Evolutionary conservation across 1,140 invertebrate species (phyloP).

Genomic region (Anagrus nilaparvatae): DNA sequence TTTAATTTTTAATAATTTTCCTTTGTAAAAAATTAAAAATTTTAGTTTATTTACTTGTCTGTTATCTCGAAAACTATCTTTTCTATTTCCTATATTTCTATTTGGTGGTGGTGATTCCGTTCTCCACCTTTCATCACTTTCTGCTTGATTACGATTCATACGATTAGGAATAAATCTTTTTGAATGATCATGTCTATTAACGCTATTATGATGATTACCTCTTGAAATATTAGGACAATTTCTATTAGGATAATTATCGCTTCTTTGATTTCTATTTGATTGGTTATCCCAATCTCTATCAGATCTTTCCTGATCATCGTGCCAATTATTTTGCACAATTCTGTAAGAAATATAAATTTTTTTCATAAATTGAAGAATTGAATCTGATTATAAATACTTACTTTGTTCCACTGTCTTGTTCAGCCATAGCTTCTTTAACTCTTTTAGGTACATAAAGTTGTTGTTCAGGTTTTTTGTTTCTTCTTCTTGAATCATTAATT

Average conservation of each 20-base stretch:
- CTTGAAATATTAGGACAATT: conserved; percentile 25
- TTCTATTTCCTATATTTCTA: conserved; percentile 29
- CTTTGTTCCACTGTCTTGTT: conserved; percentile 32
- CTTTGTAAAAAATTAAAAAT: no score
- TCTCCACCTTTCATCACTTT: conserved; percentile 38
- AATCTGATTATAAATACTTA: no score
- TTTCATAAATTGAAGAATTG: no score
- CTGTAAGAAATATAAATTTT: no score
- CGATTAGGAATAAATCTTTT: conserved; percentile 33
- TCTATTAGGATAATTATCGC: conserved; percentile 21
- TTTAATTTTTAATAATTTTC: not conserved
- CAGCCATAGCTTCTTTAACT: conserved; percentile 42
- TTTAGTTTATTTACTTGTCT: conserved; percentile 25
- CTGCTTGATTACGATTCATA: conserved; percentile 29
- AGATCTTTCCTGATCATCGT: conserved; percentile 26
- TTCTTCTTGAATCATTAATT: conserved; percentile 32
- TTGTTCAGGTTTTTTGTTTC: conserved; percentile 47
- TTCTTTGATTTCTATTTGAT: conserved; percentile 30
- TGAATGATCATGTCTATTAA: conserved; percentile 31
- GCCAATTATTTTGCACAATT: conserved; percentile 27
- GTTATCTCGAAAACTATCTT: conserved; percentile 29
- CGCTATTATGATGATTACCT: conserved; percentile 24
- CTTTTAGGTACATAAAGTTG: conserved; percentile 45
- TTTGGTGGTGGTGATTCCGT: conserved; percentile 29
- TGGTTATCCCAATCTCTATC: conserved; percentile 32